Base-by-base conservation (phyloP, 2,797 vertebrate species). In the Epinephelus awoara region DNA sequence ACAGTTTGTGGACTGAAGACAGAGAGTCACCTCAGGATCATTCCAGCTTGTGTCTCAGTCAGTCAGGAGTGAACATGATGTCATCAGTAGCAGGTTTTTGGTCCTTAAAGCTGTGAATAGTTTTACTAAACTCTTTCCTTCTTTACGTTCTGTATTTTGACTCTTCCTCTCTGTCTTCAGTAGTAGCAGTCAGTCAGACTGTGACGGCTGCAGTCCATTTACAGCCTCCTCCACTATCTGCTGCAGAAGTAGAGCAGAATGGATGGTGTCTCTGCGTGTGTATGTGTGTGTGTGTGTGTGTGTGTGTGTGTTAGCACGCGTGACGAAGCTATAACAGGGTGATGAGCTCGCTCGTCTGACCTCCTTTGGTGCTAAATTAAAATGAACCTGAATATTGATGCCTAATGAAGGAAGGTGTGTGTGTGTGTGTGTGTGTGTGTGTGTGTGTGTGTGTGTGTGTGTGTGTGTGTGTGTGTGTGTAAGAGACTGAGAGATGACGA, bases 341-440 rank as follows among this genome's bases (percentile, higher is more conserved):
- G 87, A 92, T 82, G 89, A 91, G 89, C 84, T 79, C 68, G 71
- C 88, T 84, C 34, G 77, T 92, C 88, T 94, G 93, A 94, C 91
- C 93, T 94, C 83, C 84, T 94, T 94, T 92, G 76, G 90, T 87
- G 91, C 93, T 94, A 94, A 94, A 94, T 94, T 93, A 92, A 94
- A 95, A 93, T 88, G 77, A 93, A 91, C 91, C 89, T 91, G 89
- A 91, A 94, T 92, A 90, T 94, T 90, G 92, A 91, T 79, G 88
- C 79, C 83, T 90, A 89, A 92, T 91, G 91, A 94, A 88, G 89
- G 85, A 75, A 80, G 65, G 83, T 88, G 85, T 78, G 83, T 85
- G 84, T 77, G 78, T 59, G 74, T 69, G 81, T 59, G 80, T 75
- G 84, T 68, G 63, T 67, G 70, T 55, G 77, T 71, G 70, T 63